Base-by-base conservation (phyloP, 2,113 vertebrate species). In the Prietella phreatophila region DNA sequence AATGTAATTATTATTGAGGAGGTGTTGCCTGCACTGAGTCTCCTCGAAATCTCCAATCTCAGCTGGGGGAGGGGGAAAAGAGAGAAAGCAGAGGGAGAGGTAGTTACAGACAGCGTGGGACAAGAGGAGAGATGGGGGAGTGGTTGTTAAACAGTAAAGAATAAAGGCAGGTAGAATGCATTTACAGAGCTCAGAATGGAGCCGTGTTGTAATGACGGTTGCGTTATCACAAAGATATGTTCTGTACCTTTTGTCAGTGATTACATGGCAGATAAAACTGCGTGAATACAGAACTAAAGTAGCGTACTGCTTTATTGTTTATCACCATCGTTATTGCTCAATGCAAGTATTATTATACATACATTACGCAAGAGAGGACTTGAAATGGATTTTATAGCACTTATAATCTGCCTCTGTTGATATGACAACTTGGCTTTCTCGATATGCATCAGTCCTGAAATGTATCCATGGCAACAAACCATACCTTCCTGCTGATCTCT, bases 41-140 rank as follows among this genome's bases (percentile, higher is more conserved):
- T 98, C 98, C 92, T 99, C 98, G 92, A 97, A 99, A 95, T 99
- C 98, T 63, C 98, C 98, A 91, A 99, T 98, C 95, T 99, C 98
- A 69, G 98, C 98, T 99, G 93, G 2, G 83, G 71, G 36, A 5
- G 82, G 47, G 69, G 9, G 10, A 9, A 50, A 9, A 50, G 30
- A 25, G 63, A 67, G 50, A 81, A 22, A 8, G 39, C 36, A 39
- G 30, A 19, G 14, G 17, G 69, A 75, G 19, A 84, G 33, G 81
- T 15, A 19, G 42, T 33, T 36, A 79, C 30, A 84, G 25, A 67
- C 60, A 79, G 81, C 50, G 27, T 67, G 73, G 83, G 58, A 63
- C 67, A 63, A 83, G 67, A 83, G 47, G 25, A 36, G 4, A 14
- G 19, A n/a, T 25, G 65, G 86, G 63, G 67, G 63, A 58, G 27